Evolutionary conservation across 1,140 invertebrate genomes (phyloP), one percentile per base, ranked within the genome.

Genomic region (Hylaeus volcanicus): DNA sequence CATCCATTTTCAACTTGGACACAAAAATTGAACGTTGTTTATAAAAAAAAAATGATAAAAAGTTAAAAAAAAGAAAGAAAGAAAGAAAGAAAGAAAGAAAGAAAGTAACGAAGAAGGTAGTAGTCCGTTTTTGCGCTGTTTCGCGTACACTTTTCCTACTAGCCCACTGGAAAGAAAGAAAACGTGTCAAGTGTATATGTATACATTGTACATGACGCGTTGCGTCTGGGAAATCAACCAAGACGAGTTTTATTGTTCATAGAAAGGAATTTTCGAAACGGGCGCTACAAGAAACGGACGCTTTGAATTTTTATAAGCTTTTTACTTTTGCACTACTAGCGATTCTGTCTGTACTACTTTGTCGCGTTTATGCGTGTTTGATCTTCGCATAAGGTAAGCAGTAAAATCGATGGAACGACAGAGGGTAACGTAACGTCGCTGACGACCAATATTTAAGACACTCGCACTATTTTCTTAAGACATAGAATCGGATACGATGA

Each of bases 261-360:
- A 74, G 74, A 48, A 5, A 9, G 41, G 15, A 2, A 58, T 64
- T 70, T 63, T 74, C 56, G n/a, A 73, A 55, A n/a, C 48, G 65
- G 43, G 41, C 43, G 43, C 45, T 45, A 61, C 74, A 6, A 43
- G 37, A 58, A 15, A 12, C 60, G 76, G 39, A 26, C 26, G 26
- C 26, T 26, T 79, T 71, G 43, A 74, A 74, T 64, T 81, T 74
- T 81, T 79, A 68, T 79, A 82, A 78, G 81, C 81, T 82, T 82
- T 79, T 72, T 78, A 82, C 76, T 82, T 82, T 79, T 82, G 76
- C 81, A 82, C 74, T 66, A 64, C 51, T 81, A 71, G 72, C 65
- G 37, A 77, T 81, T 79, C 71, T 79, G 61, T 79, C 77, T 61
- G 71, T 79, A 64, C 43, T 56, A 60, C 71, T 70, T 60, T 39